A percentile compares a stretch with the other conserved stretches of the same genome.
These are phyloP conservation scores for Prosapia bicincta DNA, from an alignment of 2,888 invertebrate genomes.

Conservation along the genomic window DNA sequence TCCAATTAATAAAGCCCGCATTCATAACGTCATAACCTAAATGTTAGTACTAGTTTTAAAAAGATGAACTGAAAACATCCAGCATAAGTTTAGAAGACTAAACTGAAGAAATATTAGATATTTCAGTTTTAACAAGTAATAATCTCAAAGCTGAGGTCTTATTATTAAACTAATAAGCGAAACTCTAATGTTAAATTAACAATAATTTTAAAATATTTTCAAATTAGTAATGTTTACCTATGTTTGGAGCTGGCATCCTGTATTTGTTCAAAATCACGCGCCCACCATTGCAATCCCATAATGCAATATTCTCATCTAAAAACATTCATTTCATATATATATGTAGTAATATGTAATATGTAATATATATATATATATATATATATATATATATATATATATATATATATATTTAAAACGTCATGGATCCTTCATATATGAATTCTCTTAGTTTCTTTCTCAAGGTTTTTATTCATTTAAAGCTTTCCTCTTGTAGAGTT, in stretches of 20 bases:
- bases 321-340: no score
- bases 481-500: no score
- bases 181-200: no score
- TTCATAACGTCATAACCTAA: neutral
- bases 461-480: no score
- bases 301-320: slow-evolving; percentile 27
- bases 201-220: neutral
- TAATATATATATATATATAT: no score
- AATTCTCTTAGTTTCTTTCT: no score
- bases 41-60: neutral
- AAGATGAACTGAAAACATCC: neutral
- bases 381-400: no score
- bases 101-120: neutral
- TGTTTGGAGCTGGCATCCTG: slow-evolving; percentile 33
- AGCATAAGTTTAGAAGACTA: neutral
- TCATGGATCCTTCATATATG: no score
- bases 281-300: slow-evolving; percentile 47
- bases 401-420: no score
- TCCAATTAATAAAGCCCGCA: neutral
- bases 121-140: neutral
- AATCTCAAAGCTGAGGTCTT: neutral
- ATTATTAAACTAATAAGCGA: no score
- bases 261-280: slow-evolving; percentile 53
- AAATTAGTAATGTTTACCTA: slow-evolving; percentile 19
- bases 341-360: no score